Conservation (phyloP, 1,140 invertebrate genomes). For the Tetramorium simillimum region DNA sequence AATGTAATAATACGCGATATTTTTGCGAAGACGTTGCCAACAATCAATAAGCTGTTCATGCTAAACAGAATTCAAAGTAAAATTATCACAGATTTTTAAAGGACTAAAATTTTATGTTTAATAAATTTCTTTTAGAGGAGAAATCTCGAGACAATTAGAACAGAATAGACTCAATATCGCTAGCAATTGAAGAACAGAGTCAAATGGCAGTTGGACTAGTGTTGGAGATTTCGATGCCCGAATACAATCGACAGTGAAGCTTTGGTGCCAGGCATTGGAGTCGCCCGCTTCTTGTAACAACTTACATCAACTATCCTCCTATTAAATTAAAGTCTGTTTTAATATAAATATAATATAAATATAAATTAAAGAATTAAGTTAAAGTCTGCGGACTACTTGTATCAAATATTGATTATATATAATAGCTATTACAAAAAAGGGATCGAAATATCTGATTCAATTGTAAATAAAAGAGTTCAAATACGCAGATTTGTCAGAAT, state of each 20-base stretch:
- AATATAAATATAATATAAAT: too few relatives aligned
- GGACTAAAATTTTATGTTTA: background rate
- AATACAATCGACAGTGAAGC: constrained; percentile 50
- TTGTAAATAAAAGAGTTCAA: background rate
- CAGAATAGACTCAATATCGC: background rate
- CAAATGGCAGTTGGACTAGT: constrained; percentile 14
- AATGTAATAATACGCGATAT: background rate
- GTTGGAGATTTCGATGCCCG: constrained; percentile 72
- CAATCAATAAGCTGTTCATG: background rate
- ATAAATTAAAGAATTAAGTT: too few relatives aligned
- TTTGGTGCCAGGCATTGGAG: constrained; percentile 62
- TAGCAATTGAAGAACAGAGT: background rate
- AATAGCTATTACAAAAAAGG: background rate
- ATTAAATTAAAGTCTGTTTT: background rate
- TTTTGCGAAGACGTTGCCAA: background rate
- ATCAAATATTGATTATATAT: background rate
- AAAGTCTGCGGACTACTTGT: background rate
- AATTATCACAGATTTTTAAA: constrained; percentile 25
- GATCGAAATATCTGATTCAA: background rate
- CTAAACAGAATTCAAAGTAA: background rate
- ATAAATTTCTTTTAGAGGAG: background rate
- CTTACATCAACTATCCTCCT: constrained; percentile 23
- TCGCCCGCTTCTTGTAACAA: constrained; percentile 39
- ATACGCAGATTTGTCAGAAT: background rate
- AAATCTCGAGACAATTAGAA: background rate